Base-by-base conservation (phyloP, 2,113 vertebrate genomes). In the Aegithalos caudatus region DNA sequence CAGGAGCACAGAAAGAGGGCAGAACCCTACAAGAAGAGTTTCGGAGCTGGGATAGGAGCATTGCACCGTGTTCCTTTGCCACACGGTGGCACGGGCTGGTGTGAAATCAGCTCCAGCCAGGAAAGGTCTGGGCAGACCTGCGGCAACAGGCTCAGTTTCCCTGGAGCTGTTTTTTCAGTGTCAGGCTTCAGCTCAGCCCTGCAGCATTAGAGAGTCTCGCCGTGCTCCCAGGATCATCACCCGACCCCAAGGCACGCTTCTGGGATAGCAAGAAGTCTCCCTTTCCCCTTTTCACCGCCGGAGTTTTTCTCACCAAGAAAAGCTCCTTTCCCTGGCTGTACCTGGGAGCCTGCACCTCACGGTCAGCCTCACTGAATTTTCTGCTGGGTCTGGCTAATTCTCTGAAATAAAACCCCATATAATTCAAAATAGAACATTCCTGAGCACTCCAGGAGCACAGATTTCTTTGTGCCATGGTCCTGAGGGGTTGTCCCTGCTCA, bases 61-160 rank as follows among this genome's bases (percentile, higher is more conserved):
- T 60, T 27, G 88, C 81, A 88, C 3, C 4, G 31, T 29, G 90
- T 8, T 58, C 21, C 76, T 45, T 11, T 81, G 88, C 92, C 95
- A 91, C 93, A 81, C 76, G 87, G 77, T 81, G 95, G 93, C 94
- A 92, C 10, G 51, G 29, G 87, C 35, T 66, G 60, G 56, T 70
- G 72, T 18, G 38, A 40, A 48, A 83, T 24, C 4, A 74, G 7
- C 45, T 57, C 24, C 71, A 45, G 47, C 3, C 61, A 48, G 47
- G 61, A 33, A 42, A 22, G 50, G 3, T 37, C 47, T 25, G 5
- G 38, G 21, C n/a, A 50, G 7, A 23, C 4, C 31, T 24, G 37
- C 9, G 44, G 7, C 6, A 1, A 44, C 7, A 42, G 33, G 23
- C 35, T 48, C n/a, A 19, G 6, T 4, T 37, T 65, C 44, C 15